Conservation (phyloP, 2,113 vertebrate species). For the Cyprinodon tularosa region DNA sequence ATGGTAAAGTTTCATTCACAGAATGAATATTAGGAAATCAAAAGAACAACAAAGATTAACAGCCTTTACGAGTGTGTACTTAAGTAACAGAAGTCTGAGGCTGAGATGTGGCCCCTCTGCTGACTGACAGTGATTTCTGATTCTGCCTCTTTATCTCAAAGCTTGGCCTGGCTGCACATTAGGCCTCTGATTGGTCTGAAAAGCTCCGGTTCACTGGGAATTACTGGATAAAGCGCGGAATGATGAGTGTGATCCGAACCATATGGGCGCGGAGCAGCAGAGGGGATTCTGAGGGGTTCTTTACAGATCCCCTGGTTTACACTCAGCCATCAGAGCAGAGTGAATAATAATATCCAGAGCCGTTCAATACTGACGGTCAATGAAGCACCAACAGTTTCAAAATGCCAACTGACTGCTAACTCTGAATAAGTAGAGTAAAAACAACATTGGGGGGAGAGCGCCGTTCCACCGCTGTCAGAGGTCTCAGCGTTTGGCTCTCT, state of each 20-base stretch:
- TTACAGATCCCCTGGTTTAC: constrained; percentile 56
- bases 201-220: constrained; percentile 37
- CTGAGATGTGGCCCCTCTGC: constrained; percentile 12
- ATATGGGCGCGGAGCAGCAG: constrained; percentile 51
- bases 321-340: constrained; percentile 44
- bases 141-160: constrained; percentile 34
- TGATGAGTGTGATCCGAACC: constrained; percentile 69
- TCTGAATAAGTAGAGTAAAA: constrained; percentile 45
- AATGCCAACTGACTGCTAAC: constrained; percentile 23
- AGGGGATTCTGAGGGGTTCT: constrained; percentile 50
- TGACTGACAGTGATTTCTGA: constrained; percentile 20
- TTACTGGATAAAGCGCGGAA: constrained; percentile 48
- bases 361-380: constrained; percentile 31
- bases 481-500: constrained; percentile 88
- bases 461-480: constrained; percentile 19
- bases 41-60: constrained; percentile 26
- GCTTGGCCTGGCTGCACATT: constrained; percentile 32
- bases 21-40: constrained; percentile 75
- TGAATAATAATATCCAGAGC: constrained; percentile 54
- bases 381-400: constrained; percentile 38
- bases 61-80: neutral
- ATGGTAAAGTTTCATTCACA: constrained; percentile 76
- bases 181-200: constrained; percentile 59
- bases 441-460: constrained; percentile 31
- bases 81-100: constrained; percentile 1